These are phyloP conservation scores for Okamejei kenojei DNA, from an alignment of 2,797 vertebrate genomes.

Conservation along the genomic window DNA sequence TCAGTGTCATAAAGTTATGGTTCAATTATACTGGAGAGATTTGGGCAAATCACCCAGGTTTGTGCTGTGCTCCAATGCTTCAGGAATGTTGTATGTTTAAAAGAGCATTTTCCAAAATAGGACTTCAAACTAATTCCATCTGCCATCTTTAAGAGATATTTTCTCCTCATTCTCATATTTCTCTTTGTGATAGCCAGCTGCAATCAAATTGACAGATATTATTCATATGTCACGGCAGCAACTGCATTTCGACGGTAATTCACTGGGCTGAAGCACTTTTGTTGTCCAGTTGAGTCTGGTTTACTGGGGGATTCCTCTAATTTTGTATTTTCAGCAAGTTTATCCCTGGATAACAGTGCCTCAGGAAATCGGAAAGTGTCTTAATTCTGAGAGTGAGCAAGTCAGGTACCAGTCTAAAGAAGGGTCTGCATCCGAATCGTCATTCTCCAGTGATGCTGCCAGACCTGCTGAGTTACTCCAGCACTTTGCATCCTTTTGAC, in stretches of 20 bases:
- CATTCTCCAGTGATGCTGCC: too few species aligned
- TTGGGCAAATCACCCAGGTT: not conserved
- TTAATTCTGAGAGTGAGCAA: not conserved
- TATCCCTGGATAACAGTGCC: too few species aligned
- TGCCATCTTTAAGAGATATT: not conserved
- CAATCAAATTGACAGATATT: not conserved
- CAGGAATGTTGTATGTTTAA: not conserved
- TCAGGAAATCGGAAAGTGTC: too few species aligned
- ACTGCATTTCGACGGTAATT: not conserved
- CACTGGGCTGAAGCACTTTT: not conserved
- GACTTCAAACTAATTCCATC: not conserved
- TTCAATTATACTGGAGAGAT: not conserved
- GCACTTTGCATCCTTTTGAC: too few species aligned
- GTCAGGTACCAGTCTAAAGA: not conserved
- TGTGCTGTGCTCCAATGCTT: not conserved
- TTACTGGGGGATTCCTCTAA: not conserved
- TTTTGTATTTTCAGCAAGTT: not conserved
- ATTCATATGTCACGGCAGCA: not conserved
- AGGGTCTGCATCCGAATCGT: too few species aligned
- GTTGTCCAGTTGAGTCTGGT: not conserved
- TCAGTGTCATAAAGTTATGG: not conserved
- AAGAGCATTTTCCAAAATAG: not conserved
- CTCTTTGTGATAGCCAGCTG: not conserved
- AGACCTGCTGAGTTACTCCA: too few species aligned
- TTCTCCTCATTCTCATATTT: not conserved